Evolutionary conservation across 2,888 invertebrate genomes (phyloP), one percentile per base, ranked within the genome.

Genomic region (Marronus borbonicus): DNA sequence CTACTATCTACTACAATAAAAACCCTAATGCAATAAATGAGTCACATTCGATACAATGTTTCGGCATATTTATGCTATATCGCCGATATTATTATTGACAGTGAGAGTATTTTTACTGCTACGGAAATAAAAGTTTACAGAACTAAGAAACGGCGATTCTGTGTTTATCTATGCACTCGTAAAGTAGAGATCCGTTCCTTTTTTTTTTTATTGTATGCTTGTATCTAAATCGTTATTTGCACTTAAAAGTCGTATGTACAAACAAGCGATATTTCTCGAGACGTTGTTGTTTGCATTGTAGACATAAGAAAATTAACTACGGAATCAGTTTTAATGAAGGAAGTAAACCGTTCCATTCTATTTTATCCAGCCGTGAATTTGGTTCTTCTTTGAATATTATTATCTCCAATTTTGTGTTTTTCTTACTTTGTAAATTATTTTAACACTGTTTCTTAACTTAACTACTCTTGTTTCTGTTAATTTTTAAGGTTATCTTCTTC

Each of bases 31-130:
- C 70, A 70, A 58, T 70, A 49, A 70, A 70, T 70, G 70, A 70
- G 55, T 70, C 70, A 70, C 55, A 70, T 70, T 58, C 70, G 70
- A 55, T 70, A 70, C 70, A 70, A 70, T 70, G 70, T 70, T 70
- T 70, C 70, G 55, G 70, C 55, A 70, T 70, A 58, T 70, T 70
- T 70, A 70, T 36, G 70, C 49, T 58, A 70, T 70, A 70, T 58
- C 55, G 58, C 17, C n/a, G 44, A 44, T 44, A 44, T 66, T 66
- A 66, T 66, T 66, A 66, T 44, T 70, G 70, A 58, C 58, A 70
- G 70, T 39, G 70, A 70, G 70, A 55, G 55, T 70, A 70, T 70
- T 70, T 70, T 70, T 70, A 70, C 58, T 36, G 70, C 70, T 70
- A 8, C 52, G 55, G 70, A 70, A 70, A 70, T 70, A 70, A 70